Conservation (phyloP, 2,797 vertebrate species). For the Cyclopterus lumpus region DNA sequence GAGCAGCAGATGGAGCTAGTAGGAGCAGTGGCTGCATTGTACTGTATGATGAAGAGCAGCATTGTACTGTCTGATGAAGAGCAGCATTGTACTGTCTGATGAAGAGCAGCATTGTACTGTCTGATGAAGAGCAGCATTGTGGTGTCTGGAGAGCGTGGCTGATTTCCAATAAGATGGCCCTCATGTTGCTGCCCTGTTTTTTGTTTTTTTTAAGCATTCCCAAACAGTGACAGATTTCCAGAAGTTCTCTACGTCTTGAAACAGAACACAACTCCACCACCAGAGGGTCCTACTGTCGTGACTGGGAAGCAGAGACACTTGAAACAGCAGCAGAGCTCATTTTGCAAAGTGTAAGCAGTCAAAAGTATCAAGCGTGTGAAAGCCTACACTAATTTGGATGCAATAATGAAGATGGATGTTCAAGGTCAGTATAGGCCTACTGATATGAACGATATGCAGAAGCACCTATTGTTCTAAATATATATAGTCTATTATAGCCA, state of each 20-base stretch:
- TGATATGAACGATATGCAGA: background rate
- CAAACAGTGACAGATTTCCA: constrained; percentile 9
- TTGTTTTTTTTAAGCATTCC: constrained; percentile 16
- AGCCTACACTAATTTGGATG: constrained; percentile 4
- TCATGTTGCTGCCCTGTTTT: background rate
- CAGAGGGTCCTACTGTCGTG: constrained; percentile 64
- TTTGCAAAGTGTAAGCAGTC: background rate
- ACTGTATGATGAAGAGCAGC: too few relatives aligned
- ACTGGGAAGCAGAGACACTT: background rate
- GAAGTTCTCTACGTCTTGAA: background rate
- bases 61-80: constrained; percentile 17
- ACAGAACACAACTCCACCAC: constrained; percentile 52
- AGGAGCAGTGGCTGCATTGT: background rate
- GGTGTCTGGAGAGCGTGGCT: background rate
- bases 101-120: constrained; percentile 35
- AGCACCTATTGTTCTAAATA: background rate
- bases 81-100: constrained; percentile 36
- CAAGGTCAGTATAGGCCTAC: background rate
- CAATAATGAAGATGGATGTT: constrained; percentile 8
- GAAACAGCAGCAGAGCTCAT: background rate
- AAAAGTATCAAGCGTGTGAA: background rate
- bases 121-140: constrained; percentile 56
- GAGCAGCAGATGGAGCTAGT: constrained; percentile 16
- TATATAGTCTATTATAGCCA: background rate
- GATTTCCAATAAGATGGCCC: constrained; percentile 24